Evolutionary conservation across 2,888 invertebrate species (phyloP).

Genomic region (Drosophila diplacantha): DNA sequence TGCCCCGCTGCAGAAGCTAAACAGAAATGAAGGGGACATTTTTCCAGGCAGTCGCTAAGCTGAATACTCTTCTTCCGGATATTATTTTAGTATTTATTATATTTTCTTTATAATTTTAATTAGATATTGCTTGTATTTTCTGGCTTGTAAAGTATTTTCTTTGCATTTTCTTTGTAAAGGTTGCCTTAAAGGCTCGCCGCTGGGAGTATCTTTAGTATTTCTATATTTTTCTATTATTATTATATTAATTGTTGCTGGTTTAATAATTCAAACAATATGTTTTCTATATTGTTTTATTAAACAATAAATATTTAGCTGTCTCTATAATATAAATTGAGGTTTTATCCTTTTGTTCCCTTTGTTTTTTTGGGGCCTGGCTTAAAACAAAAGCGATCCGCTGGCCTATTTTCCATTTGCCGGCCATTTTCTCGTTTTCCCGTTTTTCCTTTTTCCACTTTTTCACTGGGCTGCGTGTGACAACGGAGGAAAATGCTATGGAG

Average conservation of each 20-base stretch:
- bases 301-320: background rate
- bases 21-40: background rate
- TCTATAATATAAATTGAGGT: background rate
- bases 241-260: background rate
- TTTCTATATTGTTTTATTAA: background rate
- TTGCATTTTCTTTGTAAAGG: too few species aligned
- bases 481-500: slow-evolving; percentile 7
- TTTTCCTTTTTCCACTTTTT: slow-evolving; percentile 13
- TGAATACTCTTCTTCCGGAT: background rate
- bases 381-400: slow-evolving; percentile 51
- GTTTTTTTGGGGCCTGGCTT: slow-evolving; percentile 13
- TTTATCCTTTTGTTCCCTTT: too few species aligned
- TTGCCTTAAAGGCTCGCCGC: too few species aligned
- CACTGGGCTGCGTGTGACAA: slow-evolving; percentile 56
- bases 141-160: background rate
- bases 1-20: slow-evolving; percentile 12
- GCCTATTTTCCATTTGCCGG: slow-evolving; percentile 1
- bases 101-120: background rate
- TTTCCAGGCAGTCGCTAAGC: background rate
- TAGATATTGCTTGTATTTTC: background rate
- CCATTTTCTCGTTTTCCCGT: background rate
- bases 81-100: background rate
- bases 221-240: too few species aligned
- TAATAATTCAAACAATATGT: background rate
- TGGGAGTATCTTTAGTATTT: background rate